These are phyloP conservation scores for Echiichthys vipera DNA, from an alignment of 2,797 vertebrate species.

Conservation along the genomic window DNA sequence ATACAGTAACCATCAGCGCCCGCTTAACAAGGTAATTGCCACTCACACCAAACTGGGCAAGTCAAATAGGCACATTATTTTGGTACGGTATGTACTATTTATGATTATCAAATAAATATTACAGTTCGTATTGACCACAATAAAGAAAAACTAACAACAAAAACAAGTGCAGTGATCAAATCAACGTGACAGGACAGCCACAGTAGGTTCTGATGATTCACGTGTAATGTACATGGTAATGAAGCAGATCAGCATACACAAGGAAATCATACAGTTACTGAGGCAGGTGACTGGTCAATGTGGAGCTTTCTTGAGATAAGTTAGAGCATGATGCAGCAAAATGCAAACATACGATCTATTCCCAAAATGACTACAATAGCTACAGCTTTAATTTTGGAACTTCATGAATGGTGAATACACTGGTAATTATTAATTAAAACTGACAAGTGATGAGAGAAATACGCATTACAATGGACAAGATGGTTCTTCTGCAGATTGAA, in stretches of 20 bases:
- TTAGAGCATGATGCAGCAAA: constrained; percentile 17
- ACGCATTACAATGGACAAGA: not conserved
- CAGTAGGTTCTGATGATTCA: not conserved
- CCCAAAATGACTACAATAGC: constrained; percentile 10
- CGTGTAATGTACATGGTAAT: constrained; percentile 27
- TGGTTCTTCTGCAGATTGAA: constrained; percentile 10
- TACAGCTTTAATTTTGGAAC: constrained; percentile 2
- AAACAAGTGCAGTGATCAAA: constrained; percentile 29
- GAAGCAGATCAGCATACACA: constrained; percentile 16
- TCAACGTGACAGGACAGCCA: constrained; percentile 18
- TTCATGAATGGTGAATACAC: constrained; percentile 1
- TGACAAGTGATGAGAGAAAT: constrained; percentile 2
- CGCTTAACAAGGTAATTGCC: not conserved
- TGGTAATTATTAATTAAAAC: not conserved
- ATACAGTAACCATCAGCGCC: not conserved
- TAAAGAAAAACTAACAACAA: not conserved
- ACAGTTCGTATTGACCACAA: constrained; percentile 6
- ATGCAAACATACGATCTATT: not conserved
- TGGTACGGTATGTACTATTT: constrained; percentile 4
- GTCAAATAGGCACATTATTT: constrained; percentile 34
- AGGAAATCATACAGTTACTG: constrained; percentile 6
- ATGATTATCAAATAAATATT: constrained; percentile 13
- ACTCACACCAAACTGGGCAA: not conserved
- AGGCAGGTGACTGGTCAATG: constrained; percentile 1
- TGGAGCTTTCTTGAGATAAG: not conserved